Evolutionary conservation across 1,140 invertebrate species (phyloP), one percentile per base, ranked within the genome.

Genomic region (Drosophila guanche): DNA sequence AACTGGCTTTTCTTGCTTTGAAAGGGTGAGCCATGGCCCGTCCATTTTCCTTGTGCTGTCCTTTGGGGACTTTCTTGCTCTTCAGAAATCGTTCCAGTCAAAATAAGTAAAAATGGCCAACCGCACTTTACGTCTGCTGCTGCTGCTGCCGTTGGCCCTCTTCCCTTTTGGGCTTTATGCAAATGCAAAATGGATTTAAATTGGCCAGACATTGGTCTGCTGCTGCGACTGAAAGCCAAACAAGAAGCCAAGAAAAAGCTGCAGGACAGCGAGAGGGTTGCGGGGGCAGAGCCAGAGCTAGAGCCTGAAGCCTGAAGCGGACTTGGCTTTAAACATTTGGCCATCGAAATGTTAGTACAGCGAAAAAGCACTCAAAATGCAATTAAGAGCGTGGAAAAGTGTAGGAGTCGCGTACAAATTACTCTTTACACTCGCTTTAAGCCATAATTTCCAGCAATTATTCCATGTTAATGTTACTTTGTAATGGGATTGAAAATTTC

Each of bases 171-270:
- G 16, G 60, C 56, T 73, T 71, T 56, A 71, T 71, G 68, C 55
- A 74, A 74, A 73, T 73, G 68, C 59, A 73, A 74, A 74, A 73
- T 74, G 69, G 70, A 74, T 74, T 73, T 65, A 74, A 74, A 74
- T 68, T 68, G 65, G 65, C 65, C 65, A 68, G 65, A 68, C 65
- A 67, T 56, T 68, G 65, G 67, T 37, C 33, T 37, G 33, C 65
- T 66, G 65, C 62, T 46, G 42, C 52, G 50, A 33, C n/a, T 37
- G 42, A 66, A 67, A 46, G 48, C 29, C 63, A 66, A 67, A 66
- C 57, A 62, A 60, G 41, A 16, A 23, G 29, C 20, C 8, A 67
- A 66, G 42, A 47, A 60, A 46, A 16, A 23, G 29, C 20, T 10
- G 16, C 43, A n/a, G 12, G n/a, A 14, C 12, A 12, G 10, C 10